Evolutionary conservation across 2,888 invertebrate species (phyloP).

Genomic region (Acanthosepion pharaonis): DNA sequence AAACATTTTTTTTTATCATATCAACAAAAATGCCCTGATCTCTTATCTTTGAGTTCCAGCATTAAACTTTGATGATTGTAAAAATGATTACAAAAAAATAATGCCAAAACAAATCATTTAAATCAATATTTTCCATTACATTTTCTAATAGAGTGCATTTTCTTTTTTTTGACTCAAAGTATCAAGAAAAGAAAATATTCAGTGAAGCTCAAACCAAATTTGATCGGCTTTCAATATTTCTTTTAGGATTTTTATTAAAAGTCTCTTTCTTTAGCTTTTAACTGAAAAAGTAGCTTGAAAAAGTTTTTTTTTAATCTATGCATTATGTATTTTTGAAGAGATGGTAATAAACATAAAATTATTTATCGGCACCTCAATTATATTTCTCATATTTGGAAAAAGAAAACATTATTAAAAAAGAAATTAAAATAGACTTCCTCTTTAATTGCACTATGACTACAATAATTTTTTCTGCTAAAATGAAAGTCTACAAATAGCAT

Average conservation of each 20-base stretch:
- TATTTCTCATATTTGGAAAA: background rate
- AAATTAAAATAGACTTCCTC: no score
- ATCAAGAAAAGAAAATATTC: background rate
- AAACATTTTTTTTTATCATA: background rate
- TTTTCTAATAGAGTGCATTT: background rate
- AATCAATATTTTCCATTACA: slow-evolving; percentile 33
- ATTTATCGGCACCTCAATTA: background rate
- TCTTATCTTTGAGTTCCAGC: background rate
- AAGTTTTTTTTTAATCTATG: background rate
- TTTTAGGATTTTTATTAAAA: background rate
- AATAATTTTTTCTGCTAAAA: background rate
- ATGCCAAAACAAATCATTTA: background rate
- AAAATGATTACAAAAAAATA: no score
- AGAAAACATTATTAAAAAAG: no score
- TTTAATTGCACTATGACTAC: background rate
- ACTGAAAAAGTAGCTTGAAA: background rate
- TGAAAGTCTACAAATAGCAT: background rate
- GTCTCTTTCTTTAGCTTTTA: background rate
- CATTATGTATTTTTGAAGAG: background rate
- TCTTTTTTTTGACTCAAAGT: background rate
- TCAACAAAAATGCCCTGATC: background rate
- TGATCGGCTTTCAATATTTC: background rate
- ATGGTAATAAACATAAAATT: background rate
- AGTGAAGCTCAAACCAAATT: background rate
- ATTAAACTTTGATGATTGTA: no score